Evolutionary conservation across 1,140 invertebrate species (phyloP).

Genomic region (Holotrichia oblita): DNA sequence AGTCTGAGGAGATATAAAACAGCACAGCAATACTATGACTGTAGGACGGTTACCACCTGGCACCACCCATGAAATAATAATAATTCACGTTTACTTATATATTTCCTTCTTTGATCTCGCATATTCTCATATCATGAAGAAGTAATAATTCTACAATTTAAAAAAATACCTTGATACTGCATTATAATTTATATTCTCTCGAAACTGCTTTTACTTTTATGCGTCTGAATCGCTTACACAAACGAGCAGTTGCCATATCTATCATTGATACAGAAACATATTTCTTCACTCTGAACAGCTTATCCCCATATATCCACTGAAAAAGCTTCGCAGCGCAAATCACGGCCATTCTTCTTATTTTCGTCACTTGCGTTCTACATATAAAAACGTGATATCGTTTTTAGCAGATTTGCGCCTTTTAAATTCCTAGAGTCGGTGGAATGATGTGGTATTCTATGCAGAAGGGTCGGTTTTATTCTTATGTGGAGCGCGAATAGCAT

Average conservation of each 20-base stretch:
- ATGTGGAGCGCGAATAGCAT: constrained; percentile 20
- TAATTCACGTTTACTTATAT: too few species aligned
- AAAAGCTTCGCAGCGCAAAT: constrained; percentile 2
- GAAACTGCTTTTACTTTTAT: not conserved
- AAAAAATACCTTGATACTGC: too few species aligned
- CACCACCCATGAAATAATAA: too few species aligned
- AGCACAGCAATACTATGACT: too few species aligned
- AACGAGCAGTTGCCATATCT: not conserved
- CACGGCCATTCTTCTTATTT: constrained; percentile 21
- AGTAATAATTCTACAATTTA: too few species aligned
- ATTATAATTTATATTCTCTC: not conserved
- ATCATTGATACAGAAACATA: constrained; percentile 15
- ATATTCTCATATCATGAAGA: too few species aligned
- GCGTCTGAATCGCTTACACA: too few species aligned
- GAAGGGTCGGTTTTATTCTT: constrained; percentile 17
- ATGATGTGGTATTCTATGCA: constrained; percentile 32
- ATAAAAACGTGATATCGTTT: constrained; percentile 34
- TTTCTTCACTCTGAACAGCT: not conserved
- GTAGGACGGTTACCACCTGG: too few species aligned
- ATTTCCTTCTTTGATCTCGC: too few species aligned
- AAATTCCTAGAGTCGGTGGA: constrained; percentile 1
- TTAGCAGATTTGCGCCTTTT: constrained; percentile 29
- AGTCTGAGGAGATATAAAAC: too few species aligned
- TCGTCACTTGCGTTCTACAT: constrained; percentile 9
- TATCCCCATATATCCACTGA: not conserved